Conservation (phyloP, 2,113 vertebrate species). For the Pandion haliaetus region DNA sequence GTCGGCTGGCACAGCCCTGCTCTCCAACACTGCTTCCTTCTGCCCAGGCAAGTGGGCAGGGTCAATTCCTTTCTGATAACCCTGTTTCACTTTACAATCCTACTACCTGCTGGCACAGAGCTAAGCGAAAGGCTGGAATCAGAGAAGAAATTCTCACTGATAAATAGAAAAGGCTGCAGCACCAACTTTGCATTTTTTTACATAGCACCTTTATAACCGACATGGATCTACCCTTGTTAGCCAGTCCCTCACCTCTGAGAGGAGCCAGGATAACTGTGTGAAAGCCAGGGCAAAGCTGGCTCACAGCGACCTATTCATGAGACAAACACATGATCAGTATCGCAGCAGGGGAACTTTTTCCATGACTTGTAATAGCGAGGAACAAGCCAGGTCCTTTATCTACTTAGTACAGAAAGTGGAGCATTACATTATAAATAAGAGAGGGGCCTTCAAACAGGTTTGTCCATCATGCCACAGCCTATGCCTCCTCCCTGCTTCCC, state of each 20-base stretch:
- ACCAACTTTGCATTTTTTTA: neutral
- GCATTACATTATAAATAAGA: neutral
- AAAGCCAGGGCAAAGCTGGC: neutral
- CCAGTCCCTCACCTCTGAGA: neutral
- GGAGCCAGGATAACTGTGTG: neutral
- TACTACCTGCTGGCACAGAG: neutral
- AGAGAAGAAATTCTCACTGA: neutral
- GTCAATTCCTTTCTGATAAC: neutral
- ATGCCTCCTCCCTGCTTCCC: neutral
- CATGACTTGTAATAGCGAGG: slow-evolving; percentile 1
- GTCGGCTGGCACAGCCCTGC: neutral
- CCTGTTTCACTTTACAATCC: neutral
- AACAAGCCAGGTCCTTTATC: slow-evolving; percentile 9
- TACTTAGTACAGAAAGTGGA: neutral
- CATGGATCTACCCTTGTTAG: neutral
- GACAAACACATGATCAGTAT: slow-evolving; percentile 4
- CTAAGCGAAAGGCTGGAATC: neutral
- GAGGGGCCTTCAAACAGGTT: neutral
- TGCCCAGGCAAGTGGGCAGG: neutral
- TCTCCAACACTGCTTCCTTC: neutral
- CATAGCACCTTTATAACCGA: fast-evolving
- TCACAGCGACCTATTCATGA: neutral
- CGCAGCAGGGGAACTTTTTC: slow-evolving; percentile 29
- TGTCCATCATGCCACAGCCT: neutral
- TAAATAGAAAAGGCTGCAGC: neutral